Evolutionary conservation across 1,140 invertebrate genomes (phyloP).

Genomic region (Drosophila equinoxialis): DNA sequence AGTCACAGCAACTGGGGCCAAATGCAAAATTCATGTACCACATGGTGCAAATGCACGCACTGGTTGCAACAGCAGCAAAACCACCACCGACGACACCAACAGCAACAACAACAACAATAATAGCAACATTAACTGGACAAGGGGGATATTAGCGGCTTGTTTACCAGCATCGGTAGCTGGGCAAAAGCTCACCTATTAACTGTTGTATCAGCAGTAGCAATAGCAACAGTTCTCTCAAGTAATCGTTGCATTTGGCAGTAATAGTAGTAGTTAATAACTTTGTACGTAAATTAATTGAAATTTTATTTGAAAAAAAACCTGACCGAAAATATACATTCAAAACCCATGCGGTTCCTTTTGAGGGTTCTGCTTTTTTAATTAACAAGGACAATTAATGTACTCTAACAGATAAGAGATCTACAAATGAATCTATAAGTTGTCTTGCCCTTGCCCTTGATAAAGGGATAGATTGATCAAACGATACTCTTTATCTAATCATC

Average conservation of each 20-base stretch:
- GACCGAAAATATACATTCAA: no score
- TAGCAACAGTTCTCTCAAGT: background rate
- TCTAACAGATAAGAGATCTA: no score
- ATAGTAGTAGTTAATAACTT: background rate
- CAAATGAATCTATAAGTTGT: no score
- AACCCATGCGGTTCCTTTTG: no score
- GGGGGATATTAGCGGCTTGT: slow-evolving; percentile 38
- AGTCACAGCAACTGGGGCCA: background rate
- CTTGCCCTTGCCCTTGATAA: no score
- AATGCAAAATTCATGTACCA: slow-evolving; percentile 65
- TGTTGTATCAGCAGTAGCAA: slow-evolving; percentile 4
- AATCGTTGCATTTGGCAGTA: slow-evolving; percentile 2
- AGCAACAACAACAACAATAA: slow-evolving; percentile 9
- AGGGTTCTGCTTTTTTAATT: no score
- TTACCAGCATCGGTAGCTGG: slow-evolving; percentile 24
- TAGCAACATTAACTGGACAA: slow-evolving; percentile 14
- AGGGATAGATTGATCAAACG: no score
- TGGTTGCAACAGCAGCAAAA: slow-evolving; percentile 19
- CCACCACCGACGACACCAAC: background rate
- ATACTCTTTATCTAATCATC: no score
- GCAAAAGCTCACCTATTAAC: slow-evolving; percentile 11
- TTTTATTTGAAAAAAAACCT: background rate
- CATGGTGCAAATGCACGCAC: slow-evolving; percentile 57
- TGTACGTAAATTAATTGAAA: slow-evolving; percentile 6
- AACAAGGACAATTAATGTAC: no score